phyloP scores from a whole-genome alignment of 1,140 invertebrate species.

The Eriocheir sinensis region DNA sequence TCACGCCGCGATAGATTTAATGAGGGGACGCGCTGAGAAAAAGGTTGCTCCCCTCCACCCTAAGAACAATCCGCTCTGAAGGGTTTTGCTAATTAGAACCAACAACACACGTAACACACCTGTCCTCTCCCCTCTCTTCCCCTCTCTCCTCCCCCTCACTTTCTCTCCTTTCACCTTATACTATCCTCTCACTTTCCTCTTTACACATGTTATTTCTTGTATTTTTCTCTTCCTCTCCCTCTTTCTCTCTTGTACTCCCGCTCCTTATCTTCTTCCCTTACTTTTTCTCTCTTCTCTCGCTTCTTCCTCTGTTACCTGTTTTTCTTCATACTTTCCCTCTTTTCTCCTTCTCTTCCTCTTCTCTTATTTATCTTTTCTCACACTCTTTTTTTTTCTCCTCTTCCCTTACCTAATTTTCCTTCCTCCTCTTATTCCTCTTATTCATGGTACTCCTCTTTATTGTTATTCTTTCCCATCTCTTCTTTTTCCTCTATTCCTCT shows the following conservation, averaged over 20 bases:
- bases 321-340: not conserved
- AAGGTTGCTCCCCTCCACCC: not conserved
- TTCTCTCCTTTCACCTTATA: not conserved
- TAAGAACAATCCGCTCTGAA: not conserved
- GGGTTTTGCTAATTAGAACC: not conserved
- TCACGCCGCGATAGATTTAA: not conserved
- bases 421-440: not conserved
- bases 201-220: not conserved
- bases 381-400: not conserved
- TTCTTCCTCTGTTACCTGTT: not conserved
- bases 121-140: not conserved
- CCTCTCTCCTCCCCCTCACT: not conserved
- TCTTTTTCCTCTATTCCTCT: slow-evolving; percentile 1
- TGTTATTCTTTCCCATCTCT: not conserved
- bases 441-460: not conserved
- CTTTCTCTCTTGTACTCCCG: not conserved
- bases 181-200: not conserved
- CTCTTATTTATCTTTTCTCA: not conserved
- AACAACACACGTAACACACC: not conserved
- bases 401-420: not conserved
- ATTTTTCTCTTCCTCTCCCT: not conserved
- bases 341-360: not conserved
- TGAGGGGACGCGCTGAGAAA: not conserved
- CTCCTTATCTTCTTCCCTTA: not conserved
- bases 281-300: slow-evolving; percentile 7